A percentile compares a stretch with the other conserved stretches of the same genome.
Evolutionary conservation across 2,113 vertebrate genomes (phyloP).

Genomic region (Notarius lentiginosus): DNA sequence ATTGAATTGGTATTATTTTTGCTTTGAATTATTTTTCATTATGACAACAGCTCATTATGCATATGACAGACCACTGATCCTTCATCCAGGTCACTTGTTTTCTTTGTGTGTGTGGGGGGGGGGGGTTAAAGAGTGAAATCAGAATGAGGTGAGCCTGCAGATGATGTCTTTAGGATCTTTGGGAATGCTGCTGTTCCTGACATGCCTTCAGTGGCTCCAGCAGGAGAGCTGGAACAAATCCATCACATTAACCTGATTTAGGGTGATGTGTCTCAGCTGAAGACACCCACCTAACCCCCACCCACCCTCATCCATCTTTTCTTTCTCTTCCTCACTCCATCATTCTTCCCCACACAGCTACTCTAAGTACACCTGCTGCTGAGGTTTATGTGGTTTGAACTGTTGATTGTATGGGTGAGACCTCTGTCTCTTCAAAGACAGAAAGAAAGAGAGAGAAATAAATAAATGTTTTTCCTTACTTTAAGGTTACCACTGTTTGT

Average conservation of each 20-base stretch:
- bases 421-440: neutral
- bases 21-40: neutral
- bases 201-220: constrained; percentile 40
- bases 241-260: constrained; percentile 57
- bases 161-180: constrained; percentile 66
- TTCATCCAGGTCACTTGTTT: neutral
- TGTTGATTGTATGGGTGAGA: neutral
- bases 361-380: constrained; percentile 34
- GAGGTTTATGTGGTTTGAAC: constrained; percentile 6
- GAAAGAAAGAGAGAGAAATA: neutral
- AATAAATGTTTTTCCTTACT: too few relatives aligned
- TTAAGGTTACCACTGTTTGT: too few relatives aligned
- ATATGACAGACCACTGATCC: neutral
- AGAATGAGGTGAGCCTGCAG: constrained; percentile 54
- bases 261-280: constrained; percentile 43
- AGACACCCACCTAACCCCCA: neutral
- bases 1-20: neutral
- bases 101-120: constrained; percentile 27
- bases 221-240: constrained; percentile 53
- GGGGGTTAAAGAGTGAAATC: neutral
- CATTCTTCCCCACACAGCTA: constrained; percentile 22
- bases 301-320: neutral
- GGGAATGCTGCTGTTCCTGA: constrained; percentile 16
- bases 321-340: neutral
- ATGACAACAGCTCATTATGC: neutral